Percentiles rank a stretch among this genome's conserved stretches.
Conservation (phyloP, 2,888 invertebrate genomes). For the Odontocolon sp. region DNA sequence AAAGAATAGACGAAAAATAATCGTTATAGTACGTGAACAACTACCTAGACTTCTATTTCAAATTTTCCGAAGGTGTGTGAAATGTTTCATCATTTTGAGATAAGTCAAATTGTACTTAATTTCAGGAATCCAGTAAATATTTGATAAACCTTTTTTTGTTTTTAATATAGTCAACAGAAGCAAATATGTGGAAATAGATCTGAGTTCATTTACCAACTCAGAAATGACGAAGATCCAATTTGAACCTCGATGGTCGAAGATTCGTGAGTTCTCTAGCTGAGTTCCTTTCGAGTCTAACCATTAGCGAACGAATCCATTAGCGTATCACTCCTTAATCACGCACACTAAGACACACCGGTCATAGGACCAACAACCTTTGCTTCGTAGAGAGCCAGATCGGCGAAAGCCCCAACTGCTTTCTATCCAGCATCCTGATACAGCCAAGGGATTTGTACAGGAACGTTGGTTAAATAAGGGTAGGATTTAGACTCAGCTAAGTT, state of each 20-base stretch:
- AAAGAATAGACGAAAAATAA: too few species aligned
- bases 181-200: neutral
- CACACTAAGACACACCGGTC: too few species aligned
- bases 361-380: slow-evolving; percentile 1
- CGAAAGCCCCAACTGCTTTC: neutral
- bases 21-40: too few species aligned
- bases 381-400: neutral
- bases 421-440: neutral
- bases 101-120: too few species aligned
- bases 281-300: slow-evolving; percentile 9
- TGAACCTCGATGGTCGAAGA: slow-evolving; percentile 4
- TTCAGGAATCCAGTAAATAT: too few species aligned
- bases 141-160: too few species aligned
- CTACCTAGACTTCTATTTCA: too few species aligned
- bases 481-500: slow-evolving; percentile 55
- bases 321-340: slow-evolving; percentile 48
- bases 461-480: slow-evolving; percentile 44
- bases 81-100: too few species aligned
- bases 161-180: neutral
- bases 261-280: neutral
- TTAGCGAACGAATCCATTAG: slow-evolving; percentile 45
- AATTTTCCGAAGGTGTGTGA: too few species aligned
- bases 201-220: neutral
- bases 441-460: slow-evolving; percentile 39
- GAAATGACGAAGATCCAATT: neutral